phyloP scores from a whole-genome alignment of 2,888 invertebrate species.

The Philopedon plagiatum region DNA sequence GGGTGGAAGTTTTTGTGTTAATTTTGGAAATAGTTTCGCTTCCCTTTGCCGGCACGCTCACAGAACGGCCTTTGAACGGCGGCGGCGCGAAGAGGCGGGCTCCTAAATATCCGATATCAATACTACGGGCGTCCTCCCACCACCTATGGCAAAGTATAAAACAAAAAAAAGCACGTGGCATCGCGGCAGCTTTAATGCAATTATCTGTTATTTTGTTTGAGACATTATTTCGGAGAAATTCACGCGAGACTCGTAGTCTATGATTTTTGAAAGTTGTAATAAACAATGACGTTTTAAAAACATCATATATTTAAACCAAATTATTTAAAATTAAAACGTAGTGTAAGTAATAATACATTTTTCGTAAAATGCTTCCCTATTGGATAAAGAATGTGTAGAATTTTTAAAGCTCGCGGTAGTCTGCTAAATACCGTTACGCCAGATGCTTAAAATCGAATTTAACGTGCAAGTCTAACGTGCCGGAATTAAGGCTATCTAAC shows the following conservation, averaged over 20 bases:
- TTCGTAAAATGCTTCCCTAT: background rate
- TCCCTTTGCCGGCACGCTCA: conserved; percentile 31
- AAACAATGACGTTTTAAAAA: background rate
- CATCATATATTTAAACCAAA: too few species aligned
- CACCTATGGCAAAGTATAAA: conserved; percentile 57
- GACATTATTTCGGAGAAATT: conserved; percentile 54
- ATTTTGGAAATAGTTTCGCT: conserved; percentile 54
- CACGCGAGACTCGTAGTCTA: conserved; percentile 48
- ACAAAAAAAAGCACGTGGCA: conserved; percentile 66
- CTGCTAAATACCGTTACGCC: conserved; percentile 33
- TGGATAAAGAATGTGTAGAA: background rate
- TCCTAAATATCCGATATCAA: conserved; percentile 65
- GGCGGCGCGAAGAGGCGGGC: conserved; percentile 59
- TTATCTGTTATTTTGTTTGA: conserved; percentile 57
- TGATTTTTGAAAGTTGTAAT: conserved; percentile 19
- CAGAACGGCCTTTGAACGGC: conserved; percentile 35
- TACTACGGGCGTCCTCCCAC: conserved; percentile 61
- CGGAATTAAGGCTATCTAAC: conserved; percentile 48
- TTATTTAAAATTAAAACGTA: background rate
- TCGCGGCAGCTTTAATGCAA: conserved; percentile 57
- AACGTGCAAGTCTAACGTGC: conserved; percentile 30
- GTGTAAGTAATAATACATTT: background rate
- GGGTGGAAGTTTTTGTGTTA: conserved; percentile 49
- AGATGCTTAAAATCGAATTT: conserved; percentile 34
- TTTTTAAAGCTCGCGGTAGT: conserved; percentile 5